Conservation (phyloP, 2,888 invertebrate genomes). For the Oscheius onirici region DNA sequence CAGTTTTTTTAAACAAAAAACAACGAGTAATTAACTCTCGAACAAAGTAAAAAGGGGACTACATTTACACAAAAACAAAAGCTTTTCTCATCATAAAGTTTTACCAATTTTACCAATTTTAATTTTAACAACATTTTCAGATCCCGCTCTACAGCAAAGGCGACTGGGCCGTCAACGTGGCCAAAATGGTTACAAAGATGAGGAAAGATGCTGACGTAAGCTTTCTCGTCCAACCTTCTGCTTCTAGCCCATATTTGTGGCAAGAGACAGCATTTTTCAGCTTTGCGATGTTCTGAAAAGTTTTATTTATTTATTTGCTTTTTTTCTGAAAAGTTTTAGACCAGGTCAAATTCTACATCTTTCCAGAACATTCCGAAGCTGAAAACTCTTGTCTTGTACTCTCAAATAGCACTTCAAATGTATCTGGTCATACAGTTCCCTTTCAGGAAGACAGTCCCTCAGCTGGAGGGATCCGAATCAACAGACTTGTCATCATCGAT, state of each 20-base stretch:
- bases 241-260: too few species aligned
- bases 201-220: conserved; percentile 9
- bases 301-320: too few species aligned
- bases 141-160: conserved; percentile 41
- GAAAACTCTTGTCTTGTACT: background rate
- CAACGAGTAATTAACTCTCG: too few species aligned
- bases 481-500: conserved; percentile 81
- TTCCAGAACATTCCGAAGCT: background rate
- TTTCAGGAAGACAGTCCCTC: conserved; percentile 18
- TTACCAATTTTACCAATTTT: too few species aligned
- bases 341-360: background rate
- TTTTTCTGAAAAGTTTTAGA: too few species aligned
- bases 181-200: conserved; percentile 50
- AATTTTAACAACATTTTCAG: background rate
- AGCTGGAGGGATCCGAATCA: conserved; percentile 26
- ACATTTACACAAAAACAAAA: too few species aligned
- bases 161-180: conserved; percentile 55
- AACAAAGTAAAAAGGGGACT: too few species aligned
- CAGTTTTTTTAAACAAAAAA: too few species aligned
- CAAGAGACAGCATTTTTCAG: too few species aligned
- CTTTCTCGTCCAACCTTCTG: background rate
- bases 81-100: too few species aligned
- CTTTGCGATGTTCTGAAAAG: too few species aligned
- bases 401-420: background rate
- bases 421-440: too few species aligned